A percentile compares a stretch with the other conserved stretches of the same genome.
These are phyloP conservation scores for Dicrostonyx torquatus DNA, from an alignment of 2,797 vertebrate genomes.

Conservation along the genomic window DNA sequence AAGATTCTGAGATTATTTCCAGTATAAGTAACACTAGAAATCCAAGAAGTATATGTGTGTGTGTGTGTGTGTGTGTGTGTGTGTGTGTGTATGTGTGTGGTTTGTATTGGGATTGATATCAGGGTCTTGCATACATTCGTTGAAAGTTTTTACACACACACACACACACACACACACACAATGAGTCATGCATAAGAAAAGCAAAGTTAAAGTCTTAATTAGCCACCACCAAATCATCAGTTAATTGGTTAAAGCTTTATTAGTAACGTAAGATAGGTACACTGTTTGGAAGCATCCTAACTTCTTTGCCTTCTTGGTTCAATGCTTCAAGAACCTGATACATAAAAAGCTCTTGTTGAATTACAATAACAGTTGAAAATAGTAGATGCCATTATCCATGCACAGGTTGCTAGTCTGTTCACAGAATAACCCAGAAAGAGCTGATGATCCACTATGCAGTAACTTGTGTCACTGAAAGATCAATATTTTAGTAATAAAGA, in stretches of 20 bases:
- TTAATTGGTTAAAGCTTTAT: not conserved
- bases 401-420: not conserved
- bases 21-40: not conserved
- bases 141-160: not conserved
- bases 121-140: not conserved
- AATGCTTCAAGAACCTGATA: not conserved
- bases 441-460: not conserved
- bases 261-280: not conserved
- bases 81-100: not conserved
- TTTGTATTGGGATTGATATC: not conserved
- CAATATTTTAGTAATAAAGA: not conserved
- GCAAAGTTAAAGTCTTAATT: not conserved
- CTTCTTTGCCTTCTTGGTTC: not conserved
- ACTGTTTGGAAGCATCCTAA: not conserved
- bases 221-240: not conserved
- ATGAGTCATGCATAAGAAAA: not conserved
- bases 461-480: not conserved
- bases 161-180: too few relatives aligned
- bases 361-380: not conserved
- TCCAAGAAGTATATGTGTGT: not conserved
- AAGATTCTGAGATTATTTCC: not conserved
- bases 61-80: not conserved
- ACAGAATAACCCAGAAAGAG: not conserved
- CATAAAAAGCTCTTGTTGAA: not conserved
- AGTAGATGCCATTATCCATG: too few relatives aligned